phyloP scores from a whole-genome alignment of 1,140 invertebrate genomes.

The Caenorhabditis remanei region DNA sequence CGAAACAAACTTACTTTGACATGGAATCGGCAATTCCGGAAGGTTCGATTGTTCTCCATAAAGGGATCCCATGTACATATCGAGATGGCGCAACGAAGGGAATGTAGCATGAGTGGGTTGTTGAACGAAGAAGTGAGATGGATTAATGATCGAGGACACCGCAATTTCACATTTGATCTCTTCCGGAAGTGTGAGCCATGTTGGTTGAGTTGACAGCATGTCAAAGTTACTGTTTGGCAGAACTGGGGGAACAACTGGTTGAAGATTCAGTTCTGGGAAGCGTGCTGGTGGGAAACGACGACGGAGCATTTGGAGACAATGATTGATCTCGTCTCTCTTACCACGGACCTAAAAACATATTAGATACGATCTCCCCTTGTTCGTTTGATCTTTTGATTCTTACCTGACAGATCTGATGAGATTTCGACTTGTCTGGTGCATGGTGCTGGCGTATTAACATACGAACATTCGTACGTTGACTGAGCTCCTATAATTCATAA shows the following conservation, averaged over 20 bases:
- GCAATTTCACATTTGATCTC: conserved; percentile 92
- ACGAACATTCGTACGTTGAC: conserved; percentile 72
- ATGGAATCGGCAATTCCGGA: conserved; percentile 80
- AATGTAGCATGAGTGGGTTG: conserved; percentile 89
- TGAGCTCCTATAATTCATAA: conserved; percentile 71
- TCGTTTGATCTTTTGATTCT: conserved; percentile 1
- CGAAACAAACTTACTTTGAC: conserved; percentile 71
- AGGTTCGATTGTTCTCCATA: conserved; percentile 79
- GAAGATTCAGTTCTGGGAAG: conserved; percentile 76
- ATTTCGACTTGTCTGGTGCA: conserved; percentile 68
- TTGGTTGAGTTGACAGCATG: conserved; percentile 62
- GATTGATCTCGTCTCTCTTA: conserved; percentile 76
- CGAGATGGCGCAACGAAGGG: conserved; percentile 85
- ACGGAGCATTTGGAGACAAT: conserved; percentile 76
- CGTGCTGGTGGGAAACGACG: conserved; percentile 74
- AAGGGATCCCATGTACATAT: conserved; percentile 81
- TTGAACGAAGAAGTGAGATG: conserved; percentile 90
- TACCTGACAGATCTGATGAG: conserved; percentile 78
- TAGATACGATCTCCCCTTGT: not conserved
- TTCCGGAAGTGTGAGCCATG: conserved; percentile 85
- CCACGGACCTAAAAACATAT: conserved; percentile 68
- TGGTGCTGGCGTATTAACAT: conserved; percentile 78
- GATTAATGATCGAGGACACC: conserved; percentile 86
- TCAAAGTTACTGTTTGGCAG: conserved; percentile 63
- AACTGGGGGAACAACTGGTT: conserved; percentile 74